phyloP scores from a whole-genome alignment of 2,113 vertebrate genomes.

The Gavia stellata region DNA sequence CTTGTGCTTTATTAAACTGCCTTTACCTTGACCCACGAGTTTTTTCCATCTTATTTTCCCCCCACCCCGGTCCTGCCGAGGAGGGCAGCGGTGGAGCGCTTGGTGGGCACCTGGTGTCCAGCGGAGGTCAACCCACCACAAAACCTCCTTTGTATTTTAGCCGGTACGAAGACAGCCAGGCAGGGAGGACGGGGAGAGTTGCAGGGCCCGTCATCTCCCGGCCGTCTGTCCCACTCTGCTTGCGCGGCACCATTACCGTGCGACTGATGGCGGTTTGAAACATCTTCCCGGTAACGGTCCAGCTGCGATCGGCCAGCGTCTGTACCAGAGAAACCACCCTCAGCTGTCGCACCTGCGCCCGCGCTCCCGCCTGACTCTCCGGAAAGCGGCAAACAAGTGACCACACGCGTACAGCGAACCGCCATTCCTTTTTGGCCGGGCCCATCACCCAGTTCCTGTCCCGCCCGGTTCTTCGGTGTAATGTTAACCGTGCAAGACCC shows the following conservation, averaged over 20 bases:
- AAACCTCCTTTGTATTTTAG: not conserved
- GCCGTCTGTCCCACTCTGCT: not conserved
- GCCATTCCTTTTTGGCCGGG: not conserved
- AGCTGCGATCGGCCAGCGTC: not conserved
- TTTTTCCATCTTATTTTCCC: not conserved
- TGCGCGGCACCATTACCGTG: not conserved
- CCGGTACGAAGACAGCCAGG: not conserved
- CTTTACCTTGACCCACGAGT: not conserved
- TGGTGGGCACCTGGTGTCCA: not conserved
- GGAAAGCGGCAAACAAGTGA: not conserved
- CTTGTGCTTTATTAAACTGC: not conserved
- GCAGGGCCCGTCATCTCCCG: not conserved
- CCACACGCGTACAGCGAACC: not conserved
- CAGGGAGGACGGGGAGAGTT: not conserved
- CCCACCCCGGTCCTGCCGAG: not conserved
- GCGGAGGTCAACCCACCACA: not conserved
- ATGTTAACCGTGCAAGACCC: not conserved
- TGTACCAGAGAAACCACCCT: not conserved
- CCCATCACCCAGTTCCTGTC: not conserved
- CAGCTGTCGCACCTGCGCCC: not conserved
- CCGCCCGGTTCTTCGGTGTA: not conserved
- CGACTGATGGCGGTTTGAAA: not conserved
- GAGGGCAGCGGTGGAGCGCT: not conserved
- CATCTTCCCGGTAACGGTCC: not conserved
- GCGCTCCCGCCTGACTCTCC: not conserved